These are phyloP conservation scores for Furcula furcula DNA, from an alignment of 2,888 invertebrate genomes.

Conservation along the genomic window DNA sequence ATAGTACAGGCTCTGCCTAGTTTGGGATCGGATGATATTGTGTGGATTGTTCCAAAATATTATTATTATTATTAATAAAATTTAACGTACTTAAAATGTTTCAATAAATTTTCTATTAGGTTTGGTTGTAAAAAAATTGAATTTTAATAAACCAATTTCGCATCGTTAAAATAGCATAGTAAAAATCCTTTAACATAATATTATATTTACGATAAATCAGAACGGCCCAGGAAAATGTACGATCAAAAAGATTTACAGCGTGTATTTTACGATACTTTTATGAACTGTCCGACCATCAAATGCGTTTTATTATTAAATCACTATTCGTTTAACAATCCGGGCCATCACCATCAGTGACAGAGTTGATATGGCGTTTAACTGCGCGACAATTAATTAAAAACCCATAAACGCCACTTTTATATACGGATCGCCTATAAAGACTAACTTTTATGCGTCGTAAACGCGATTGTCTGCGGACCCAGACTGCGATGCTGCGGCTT, in stretches of 20 bases:
- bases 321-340: conserved; percentile 70
- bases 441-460: conserved; percentile 82
- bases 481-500: conserved; percentile 57
- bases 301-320: conserved; percentile 74
- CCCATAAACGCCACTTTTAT: conserved; percentile 80
- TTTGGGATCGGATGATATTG: no score
- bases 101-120: neutral
- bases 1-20: no score
- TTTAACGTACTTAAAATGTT: no score
- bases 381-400: conserved; percentile 80
- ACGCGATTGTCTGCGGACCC: conserved; percentile 77
- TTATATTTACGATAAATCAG: conserved; percentile 35
- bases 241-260: conserved; percentile 46
- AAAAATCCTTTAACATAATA: conserved; percentile 18
- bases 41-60: no score
- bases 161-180: no score
- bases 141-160: neutral
- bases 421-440: conserved; percentile 78
- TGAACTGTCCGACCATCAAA: conserved; percentile 65
- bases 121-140: neutral
- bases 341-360: conserved; percentile 68
- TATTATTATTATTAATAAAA: conserved; percentile 45
- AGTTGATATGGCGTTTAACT: conserved; percentile 77
- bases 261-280: conserved; percentile 66
- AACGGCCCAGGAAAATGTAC: conserved; percentile 34